Evolutionary conservation across 2,797 vertebrate species (phyloP).

Genomic region (Paratrypauchen microcephalus): DNA sequence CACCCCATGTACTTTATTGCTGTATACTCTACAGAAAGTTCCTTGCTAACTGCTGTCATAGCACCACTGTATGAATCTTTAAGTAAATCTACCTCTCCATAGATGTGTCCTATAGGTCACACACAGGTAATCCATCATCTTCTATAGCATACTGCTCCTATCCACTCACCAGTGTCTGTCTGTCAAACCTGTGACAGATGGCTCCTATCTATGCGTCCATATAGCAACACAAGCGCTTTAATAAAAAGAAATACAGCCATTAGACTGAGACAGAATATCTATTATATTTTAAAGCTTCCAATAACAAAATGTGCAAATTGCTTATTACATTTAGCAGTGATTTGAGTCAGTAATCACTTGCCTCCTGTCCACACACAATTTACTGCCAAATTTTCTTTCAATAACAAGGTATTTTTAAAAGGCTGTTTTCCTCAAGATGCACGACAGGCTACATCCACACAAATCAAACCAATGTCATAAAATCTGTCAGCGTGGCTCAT

Average conservation of each 20-base stretch:
- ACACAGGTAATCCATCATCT: constrained; percentile 3
- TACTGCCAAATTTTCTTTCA: constrained; percentile 13
- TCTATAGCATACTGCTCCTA: neutral
- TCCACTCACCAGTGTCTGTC: neutral
- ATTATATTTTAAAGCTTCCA: neutral
- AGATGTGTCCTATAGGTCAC: neutral
- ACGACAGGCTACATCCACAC: constrained; percentile 5
- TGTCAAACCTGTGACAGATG: constrained; percentile 5
- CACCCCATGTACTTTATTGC: neutral
- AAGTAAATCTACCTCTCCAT: neutral
- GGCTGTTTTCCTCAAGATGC: constrained; percentile 8
- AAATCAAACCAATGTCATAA: constrained; percentile 22
- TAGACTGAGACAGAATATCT: neutral
- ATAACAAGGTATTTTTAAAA: constrained; percentile 26
- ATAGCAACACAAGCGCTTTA: neutral
- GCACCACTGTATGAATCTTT: neutral
- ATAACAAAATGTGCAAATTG: neutral
- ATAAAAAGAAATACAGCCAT: constrained; percentile 13
- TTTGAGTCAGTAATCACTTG: constrained; percentile 1
- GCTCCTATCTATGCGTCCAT: constrained; percentile 3
- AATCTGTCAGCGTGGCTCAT: constrained; percentile 41
- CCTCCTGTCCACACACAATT: constrained; percentile 3
- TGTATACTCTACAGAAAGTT: neutral
- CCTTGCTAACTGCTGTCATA: neutral
- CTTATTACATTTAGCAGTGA: constrained; percentile 6